Evolutionary conservation across 2,888 invertebrate genomes (phyloP).

Genomic region (Oxyscelio sp.): DNA sequence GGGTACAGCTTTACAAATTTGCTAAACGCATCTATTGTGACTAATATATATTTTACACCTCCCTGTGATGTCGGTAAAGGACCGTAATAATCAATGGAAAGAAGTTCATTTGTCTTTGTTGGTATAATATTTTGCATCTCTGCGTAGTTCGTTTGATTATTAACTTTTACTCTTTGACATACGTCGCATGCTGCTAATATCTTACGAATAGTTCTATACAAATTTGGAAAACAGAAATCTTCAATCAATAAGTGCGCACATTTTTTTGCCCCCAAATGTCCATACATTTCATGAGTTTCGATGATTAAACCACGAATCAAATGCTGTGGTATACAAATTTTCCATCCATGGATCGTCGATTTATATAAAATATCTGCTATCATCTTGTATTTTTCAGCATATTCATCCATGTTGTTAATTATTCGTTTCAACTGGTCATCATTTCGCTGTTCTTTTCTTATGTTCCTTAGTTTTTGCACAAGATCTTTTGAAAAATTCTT

Average conservation of each 20-base stretch:
- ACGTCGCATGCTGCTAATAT: neutral
- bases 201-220: neutral
- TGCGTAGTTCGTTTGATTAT: no score
- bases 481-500: neutral
- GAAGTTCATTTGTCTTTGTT: slow-evolving; percentile 13
- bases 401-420: neutral
- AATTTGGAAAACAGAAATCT: neutral
- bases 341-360: neutral
- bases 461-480: neutral
- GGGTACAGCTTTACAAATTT: slow-evolving; percentile 47
- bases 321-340: neutral
- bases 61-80: neutral
- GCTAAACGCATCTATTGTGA: slow-evolving; percentile 30
- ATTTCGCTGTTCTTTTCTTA: neutral
- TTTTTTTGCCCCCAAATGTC: slow-evolving; percentile 23
- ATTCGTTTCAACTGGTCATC: neutral
- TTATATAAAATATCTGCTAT: neutral
- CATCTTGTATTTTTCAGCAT: neutral
- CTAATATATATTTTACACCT: slow-evolving; percentile 37
- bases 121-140: neutral
- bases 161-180: no score
- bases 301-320: neutral
- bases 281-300: slow-evolving; percentile 13
- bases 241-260: neutral
- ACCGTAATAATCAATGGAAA: slow-evolving; percentile 42